These are phyloP conservation scores for Caprella mutica DNA, from an alignment of 2,888 invertebrate genomes.

Conservation along the genomic window DNA sequence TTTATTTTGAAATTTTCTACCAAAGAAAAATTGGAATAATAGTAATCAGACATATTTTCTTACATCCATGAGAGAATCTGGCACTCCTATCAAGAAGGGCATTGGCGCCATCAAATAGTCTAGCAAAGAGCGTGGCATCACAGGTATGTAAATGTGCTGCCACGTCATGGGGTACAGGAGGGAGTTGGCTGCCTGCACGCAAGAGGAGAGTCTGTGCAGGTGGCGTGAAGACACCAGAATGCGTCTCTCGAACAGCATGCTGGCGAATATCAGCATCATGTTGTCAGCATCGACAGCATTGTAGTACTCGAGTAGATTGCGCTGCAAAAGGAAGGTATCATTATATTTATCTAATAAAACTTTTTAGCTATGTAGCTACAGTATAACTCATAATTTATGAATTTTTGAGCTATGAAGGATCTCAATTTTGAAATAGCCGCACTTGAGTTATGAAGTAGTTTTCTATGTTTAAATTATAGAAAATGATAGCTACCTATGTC, in stretches of 20 bases:
- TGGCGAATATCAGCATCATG: slow-evolving; percentile 92
- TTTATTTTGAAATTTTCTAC: no score
- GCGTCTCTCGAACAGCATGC: slow-evolving; percentile 84
- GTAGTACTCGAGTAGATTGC: slow-evolving; percentile 92
- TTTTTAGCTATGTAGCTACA: not conserved
- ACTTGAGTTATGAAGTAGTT: no score
- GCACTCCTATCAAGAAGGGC: slow-evolving; percentile 95
- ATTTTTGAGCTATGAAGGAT: not conserved
- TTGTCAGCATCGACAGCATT: slow-evolving; percentile 89
- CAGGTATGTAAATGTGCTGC: slow-evolving; percentile 97
- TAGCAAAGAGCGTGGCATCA: slow-evolving; percentile 73
- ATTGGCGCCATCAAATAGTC: slow-evolving; percentile 91
- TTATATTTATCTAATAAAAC: slow-evolving; percentile 6
- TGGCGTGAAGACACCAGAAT: slow-evolving; percentile 85
- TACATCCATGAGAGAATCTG: slow-evolving; percentile 68
- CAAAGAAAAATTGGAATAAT: no score
- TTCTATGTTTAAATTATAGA: no score
- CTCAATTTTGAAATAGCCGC: not conserved
- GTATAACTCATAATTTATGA: not conserved
- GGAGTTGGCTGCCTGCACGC: slow-evolving; percentile 75
- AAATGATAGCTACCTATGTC: no score
- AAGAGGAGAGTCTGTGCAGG: slow-evolving; percentile 77
- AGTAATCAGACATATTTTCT: slow-evolving; percentile 36
- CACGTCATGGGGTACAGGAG: slow-evolving; percentile 96
- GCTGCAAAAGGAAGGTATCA: slow-evolving; percentile 48